Evolutionary conservation across 1,140 invertebrate genomes (phyloP).

Genomic region (Yoshiicerus persimilis): DNA sequence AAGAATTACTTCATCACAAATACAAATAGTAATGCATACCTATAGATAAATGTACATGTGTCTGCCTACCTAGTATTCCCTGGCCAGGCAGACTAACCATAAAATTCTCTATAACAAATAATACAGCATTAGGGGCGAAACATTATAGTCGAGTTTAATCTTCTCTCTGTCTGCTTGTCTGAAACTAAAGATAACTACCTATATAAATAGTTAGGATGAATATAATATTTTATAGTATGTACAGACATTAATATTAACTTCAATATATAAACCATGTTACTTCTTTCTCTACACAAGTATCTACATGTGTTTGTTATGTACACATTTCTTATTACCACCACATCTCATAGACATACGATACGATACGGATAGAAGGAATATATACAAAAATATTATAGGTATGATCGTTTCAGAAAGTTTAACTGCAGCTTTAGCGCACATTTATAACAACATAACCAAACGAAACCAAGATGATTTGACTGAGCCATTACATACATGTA

Average conservation of each 20-base stretch:
- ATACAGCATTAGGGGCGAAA: not conserved
- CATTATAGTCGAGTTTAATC: not conserved
- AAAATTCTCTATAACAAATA: not conserved
- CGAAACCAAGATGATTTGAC: not conserved
- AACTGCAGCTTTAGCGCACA: not conserved
- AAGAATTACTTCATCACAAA: slow-evolving; percentile 17
- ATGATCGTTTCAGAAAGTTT: slow-evolving; percentile 14
- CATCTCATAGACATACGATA: not conserved
- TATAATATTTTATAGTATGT: not conserved
- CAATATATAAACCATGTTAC: not conserved
- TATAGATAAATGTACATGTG: not conserved
- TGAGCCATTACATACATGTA: not conserved
- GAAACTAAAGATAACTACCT: not conserved
- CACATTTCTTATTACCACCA: not conserved
- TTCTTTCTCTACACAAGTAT: not conserved
- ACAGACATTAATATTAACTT: not conserved
- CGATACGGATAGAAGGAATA: not conserved
- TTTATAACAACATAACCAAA: not conserved
- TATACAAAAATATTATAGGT: not conserved
- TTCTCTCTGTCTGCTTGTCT: not conserved
- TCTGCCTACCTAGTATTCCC: not conserved
- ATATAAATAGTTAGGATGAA: not conserved
- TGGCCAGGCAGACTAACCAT: not conserved
- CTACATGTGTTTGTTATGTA: not conserved
- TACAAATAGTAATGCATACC: not conserved